Evolutionary conservation across 2,113 vertebrate species (phyloP), one percentile per base, ranked within the genome.

Genomic region (Donacobius atricapilla): DNA sequence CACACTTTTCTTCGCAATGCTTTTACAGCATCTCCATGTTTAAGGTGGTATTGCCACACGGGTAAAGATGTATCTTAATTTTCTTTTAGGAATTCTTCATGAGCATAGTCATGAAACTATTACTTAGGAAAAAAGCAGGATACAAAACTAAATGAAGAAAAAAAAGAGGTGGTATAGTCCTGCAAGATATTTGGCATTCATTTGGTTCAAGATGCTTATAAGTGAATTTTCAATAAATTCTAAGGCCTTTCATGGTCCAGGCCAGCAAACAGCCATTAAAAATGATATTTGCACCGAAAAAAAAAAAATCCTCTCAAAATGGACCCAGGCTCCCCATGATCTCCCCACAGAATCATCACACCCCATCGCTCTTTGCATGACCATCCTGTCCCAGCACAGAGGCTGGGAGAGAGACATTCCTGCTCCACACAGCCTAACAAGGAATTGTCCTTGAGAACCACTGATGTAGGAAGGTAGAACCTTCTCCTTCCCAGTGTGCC

Each of bases 311-410:
- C 3, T 48, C n/a, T 68, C 30, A 33, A 60, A 87, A 64, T 4
- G 4, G 39, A 47, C 8, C 18, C 25, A 69, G 40, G 21, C 37
- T 64, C n/a, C 27, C 15, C 69, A 4, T 48, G 20, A 33, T 14
- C 24, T 90, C 44, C 35, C 16, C 22, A 44, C 15, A 60, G 65
- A 83, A 75, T 23, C 21, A 19, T 63, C 64, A 14, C 21, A 18
- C 2, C 33, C 23, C 60, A 10, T 65, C 0, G 1, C 17, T 65
- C 37, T 54, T 76, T 58, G 33, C 20, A 13, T 13, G 13, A 33
- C 9, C 33, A 35, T 25, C 27, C 10, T 51, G n/a, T 66, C 37
- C 27, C 37, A 56, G 0, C 45, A 42, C 0, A 0, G 17, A 54
- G n/a, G 16, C 12, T 48, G 33, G 51, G 61, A 73, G 39, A 45